A percentile compares a stretch with the other conserved stretches of the same genome.
Evolutionary conservation across 92 coral and sea anemone species (phyloP).

Genomic region (Zoanthus sansibaricus): DNA sequence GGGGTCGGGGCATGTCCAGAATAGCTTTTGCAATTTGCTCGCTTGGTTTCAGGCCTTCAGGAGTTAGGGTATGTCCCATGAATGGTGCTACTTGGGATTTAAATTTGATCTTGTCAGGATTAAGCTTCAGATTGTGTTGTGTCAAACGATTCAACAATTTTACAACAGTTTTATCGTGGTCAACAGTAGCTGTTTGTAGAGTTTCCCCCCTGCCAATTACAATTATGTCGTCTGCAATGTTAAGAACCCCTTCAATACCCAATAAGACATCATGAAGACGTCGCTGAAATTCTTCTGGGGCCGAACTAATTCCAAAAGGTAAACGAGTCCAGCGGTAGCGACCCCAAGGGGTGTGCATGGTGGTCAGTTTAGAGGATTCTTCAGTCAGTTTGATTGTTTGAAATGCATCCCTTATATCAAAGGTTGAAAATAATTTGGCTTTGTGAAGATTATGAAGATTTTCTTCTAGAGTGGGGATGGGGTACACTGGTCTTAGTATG

Average conservation of each 20-base stretch:
- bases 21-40: background rate
- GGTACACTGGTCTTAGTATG: background rate
- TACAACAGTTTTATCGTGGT: background rate
- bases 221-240: background rate
- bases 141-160: background rate
- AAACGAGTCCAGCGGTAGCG: too few species aligned
- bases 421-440: background rate
- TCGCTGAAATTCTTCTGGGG: background rate
- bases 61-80: background rate
- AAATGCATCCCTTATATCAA: too few species aligned
- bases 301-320: too few species aligned
- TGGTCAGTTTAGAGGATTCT: too few species aligned
- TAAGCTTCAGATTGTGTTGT: background rate
- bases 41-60: background rate
- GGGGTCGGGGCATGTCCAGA: background rate
- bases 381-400: too few species aligned
- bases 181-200: background rate
- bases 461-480: background rate
- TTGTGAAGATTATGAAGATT: background rate
- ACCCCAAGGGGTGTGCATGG: too few species aligned
- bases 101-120: background rate
- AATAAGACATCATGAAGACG: background rate
- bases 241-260: background rate
- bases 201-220: background rate
- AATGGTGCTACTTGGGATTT: background rate